Evolutionary conservation across 2,888 invertebrate genomes (phyloP), one percentile per base, ranked within the genome.

Genomic region (Lepidonotus clava): DNA sequence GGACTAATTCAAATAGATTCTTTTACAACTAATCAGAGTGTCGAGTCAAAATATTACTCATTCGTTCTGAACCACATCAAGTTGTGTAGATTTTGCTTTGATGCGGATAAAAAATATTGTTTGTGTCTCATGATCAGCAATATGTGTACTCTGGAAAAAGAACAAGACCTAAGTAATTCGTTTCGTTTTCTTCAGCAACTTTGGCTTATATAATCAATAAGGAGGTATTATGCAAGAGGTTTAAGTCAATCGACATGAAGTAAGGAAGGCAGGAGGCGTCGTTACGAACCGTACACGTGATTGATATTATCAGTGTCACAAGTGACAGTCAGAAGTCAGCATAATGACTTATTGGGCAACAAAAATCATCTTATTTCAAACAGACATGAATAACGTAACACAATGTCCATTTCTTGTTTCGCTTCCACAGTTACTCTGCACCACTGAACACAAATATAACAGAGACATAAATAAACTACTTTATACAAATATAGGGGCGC

Each of bases 401-500:
- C 71, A 71, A 36, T 21, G 71, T 34, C 34, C 14, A 71, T 71
- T 71, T 34, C 46, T 46, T 46, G 46, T 6, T 46, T 46, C 46
- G 61, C 24, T 61, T 61, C 61, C 11, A 61, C 11, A 24, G 61
- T 61, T 56, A 56, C n/a, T 56, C n/a, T 61, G 61, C 71, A 71
- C 71, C 71, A 71, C 71, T 38, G 71, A 71, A 71, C 71, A 71
- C 36, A 71, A 71, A 71, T 71, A 71, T 71, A 71, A 71, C 71
- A 71, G 38, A 71, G 38, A 36, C 24, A 71, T 71, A 71, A 71
- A 71, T 71, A 71, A 38, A 71, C 71, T 71, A 34, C 34, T 71
- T 71, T 71, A 34, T 71, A 71, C 71, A 71, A 71, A 46, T 36
- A 71, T 34, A 5, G 56, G 21, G 56, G 5, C 5, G n/a, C n/a